Conservation (phyloP, 2,888 invertebrate genomes). For the Sarcophaga rosellei region DNA sequence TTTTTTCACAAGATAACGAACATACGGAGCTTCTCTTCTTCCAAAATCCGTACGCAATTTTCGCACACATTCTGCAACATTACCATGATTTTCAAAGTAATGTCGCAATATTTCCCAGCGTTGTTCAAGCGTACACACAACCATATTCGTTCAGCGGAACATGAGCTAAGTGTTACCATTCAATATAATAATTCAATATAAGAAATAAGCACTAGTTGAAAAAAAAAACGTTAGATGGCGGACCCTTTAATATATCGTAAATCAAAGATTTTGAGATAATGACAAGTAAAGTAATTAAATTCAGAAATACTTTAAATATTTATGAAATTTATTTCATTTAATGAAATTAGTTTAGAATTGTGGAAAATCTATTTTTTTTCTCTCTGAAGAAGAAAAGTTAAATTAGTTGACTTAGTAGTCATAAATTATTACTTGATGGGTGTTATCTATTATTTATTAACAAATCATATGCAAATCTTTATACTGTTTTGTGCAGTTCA, state of each 20-base stretch:
- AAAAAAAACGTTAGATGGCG: too few relatives aligned
- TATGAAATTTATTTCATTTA: constrained; percentile 2
- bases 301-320: constrained; percentile 5
- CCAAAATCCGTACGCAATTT: too few relatives aligned
- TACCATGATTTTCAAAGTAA: too few relatives aligned
- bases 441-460: neutral
- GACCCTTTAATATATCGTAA: constrained; percentile 15
- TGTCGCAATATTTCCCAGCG: too few relatives aligned
- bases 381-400: neutral
- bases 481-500: neutral
- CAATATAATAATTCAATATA: too few relatives aligned
- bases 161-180: too few relatives aligned
- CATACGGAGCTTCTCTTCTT: too few relatives aligned
- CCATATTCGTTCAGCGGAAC: too few relatives aligned
- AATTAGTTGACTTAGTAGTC: neutral
- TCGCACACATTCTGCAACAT: too few relatives aligned
- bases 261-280: constrained; percentile 43
- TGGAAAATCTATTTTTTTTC: neutral
- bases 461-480: constrained; percentile 4
- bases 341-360: constrained; percentile 29
- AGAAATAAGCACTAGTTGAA: too few relatives aligned
- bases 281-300: constrained; percentile 52
- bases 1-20: too few relatives aligned
- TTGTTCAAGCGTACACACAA: too few relatives aligned
- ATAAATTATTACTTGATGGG: neutral